These are phyloP conservation scores for Cryptotermes secundus DNA, from an alignment of 1,140 invertebrate genomes.

Conservation along the genomic window DNA sequence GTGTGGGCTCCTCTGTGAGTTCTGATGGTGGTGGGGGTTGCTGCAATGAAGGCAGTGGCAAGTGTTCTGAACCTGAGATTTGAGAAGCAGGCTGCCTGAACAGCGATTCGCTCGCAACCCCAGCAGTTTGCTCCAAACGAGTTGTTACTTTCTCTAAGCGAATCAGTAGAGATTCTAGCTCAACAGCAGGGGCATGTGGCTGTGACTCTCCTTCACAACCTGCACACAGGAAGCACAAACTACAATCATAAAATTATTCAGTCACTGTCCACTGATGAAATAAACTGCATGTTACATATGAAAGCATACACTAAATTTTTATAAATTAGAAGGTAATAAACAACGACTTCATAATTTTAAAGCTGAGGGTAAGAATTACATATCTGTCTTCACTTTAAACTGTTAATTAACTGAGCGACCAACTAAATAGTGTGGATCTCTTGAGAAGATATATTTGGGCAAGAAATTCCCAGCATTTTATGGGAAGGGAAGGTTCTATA, in stretches of 20 bases:
- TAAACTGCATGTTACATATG: no score
- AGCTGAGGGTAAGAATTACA: no score
- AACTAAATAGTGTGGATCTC: no score
- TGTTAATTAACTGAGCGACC: no score
- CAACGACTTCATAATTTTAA: no score
- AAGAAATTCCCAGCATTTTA: no score
- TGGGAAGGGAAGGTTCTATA: no score
- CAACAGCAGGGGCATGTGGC: constrained; percentile 41
- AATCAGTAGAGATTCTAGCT: constrained; percentile 67
- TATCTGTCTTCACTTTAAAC: no score
- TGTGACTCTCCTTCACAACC: neutral
- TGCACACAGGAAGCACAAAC: neutral
- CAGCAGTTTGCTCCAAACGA: constrained; percentile 60
- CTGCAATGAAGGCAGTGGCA: constrained; percentile 22
- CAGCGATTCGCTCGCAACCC: constrained; percentile 41
- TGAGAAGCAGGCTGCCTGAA: constrained; percentile 45
- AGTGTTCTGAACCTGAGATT: constrained; percentile 49
- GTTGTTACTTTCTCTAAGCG: constrained; percentile 73
- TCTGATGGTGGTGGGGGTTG: neutral
- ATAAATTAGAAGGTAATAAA: no score
- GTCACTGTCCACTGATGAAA: neutral
- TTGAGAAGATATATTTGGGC: no score
- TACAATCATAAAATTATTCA: neutral
- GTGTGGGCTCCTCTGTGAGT: constrained; percentile 14
- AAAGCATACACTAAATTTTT: no score